Evolutionary conservation across 2,113 vertebrate genomes (phyloP), one percentile per base, ranked within the genome.

Genomic region (Nannospalax galili): DNA sequence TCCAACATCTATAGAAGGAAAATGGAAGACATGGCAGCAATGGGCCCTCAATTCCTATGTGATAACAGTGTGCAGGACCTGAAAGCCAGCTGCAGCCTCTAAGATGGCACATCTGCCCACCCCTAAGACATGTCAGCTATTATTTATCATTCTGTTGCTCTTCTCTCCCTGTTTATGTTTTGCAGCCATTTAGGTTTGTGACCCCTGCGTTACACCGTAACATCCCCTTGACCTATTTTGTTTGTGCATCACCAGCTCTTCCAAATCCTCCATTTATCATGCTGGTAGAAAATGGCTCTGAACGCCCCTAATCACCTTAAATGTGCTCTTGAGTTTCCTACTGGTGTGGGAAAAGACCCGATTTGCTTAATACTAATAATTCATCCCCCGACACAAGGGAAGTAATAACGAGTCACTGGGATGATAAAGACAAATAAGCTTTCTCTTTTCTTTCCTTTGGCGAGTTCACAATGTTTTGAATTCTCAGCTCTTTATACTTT

Each of bases 401-500:
- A 26, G 64, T n/a, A 70, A 52, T 52, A 52, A 52, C 15, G 70
- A 42, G 70, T n/a, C 42, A 20, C 42, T 30, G 1, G 69, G 45
- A 30, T 45, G 37, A 77, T 65, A 24, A 42, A 84, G 88, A 52
- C 78, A 88, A 90, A 26, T 10, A 40, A 1, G 28, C 52, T 42
- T 70, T 32, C 67, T 67, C 84, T 65, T 35, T 14, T 69, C 58
- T n/a, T 86, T 88, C 58, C 87, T 86, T 81, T 40, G 82, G 45
- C 19, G 80, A 26, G 26, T 56, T 73, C 22, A 45, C 78, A 65
- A n/a, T 82, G 77, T 62, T 92, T 88, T 85, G 82, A 64, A 26
- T 80, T 74, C 65, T 85, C 82, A 42, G 62, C 8, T 60, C n/a
- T 90, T 93, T 77, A 65, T 26, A 69, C 88, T 88, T 90, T 67